Conservation (phyloP, 2,797 vertebrate species). For the Botia almorhae region DNA sequence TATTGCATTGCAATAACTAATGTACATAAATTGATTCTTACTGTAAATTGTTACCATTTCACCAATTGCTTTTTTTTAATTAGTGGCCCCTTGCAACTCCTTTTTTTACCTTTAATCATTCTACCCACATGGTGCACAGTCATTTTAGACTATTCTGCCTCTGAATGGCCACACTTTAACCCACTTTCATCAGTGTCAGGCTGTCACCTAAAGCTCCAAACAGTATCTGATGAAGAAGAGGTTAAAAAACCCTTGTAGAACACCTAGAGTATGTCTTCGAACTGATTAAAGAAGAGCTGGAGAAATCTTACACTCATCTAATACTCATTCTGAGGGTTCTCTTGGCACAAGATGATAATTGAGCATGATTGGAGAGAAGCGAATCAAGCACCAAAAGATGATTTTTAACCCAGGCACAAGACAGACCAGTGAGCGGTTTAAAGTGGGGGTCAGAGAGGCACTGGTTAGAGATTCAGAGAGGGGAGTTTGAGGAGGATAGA, state of each 20-base stretch:
- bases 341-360: background rate
- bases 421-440: background rate
- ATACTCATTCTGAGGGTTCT: conserved; percentile 23
- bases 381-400: conserved; percentile 32
- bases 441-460: conserved; percentile 17
- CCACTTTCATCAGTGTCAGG: conserved; percentile 44
- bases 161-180: conserved; percentile 45
- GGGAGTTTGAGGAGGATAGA: background rate
- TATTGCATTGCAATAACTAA: background rate
- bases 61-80: too few species aligned
- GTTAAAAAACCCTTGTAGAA: conserved; percentile 33
- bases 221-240: conserved; percentile 41
- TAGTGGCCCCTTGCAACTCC: too few species aligned
- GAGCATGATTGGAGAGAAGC: conserved; percentile 1
- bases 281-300: conserved; percentile 41
- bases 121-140: background rate
- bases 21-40: background rate
- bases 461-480: background rate
- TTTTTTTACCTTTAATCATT: too few species aligned
- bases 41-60: background rate
- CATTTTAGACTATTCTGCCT: conserved; percentile 45
- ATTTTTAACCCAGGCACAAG: conserved; percentile 5
- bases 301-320: conserved; percentile 4
- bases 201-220: conserved; percentile 20
- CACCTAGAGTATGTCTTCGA: conserved; percentile 20